A percentile compares a stretch with the other conserved stretches of the same genome.
These are phyloP conservation scores for Melierax canorus DNA, from an alignment of 2,113 vertebrate genomes.

Conservation along the genomic window DNA sequence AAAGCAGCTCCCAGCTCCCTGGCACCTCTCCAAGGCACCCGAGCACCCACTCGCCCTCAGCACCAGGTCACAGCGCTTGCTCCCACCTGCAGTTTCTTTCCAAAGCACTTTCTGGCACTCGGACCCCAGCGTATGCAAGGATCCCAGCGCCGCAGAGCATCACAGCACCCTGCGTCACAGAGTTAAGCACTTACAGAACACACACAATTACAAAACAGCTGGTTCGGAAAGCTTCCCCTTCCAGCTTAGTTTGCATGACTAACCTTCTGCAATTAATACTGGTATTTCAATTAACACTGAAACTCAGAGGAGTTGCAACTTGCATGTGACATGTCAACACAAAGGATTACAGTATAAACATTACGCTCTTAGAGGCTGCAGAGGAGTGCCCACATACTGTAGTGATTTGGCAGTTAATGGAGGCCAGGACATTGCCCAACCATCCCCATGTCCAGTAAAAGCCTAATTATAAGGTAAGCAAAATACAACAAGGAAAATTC, in stretches of 20 bases:
- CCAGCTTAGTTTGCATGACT: not conserved
- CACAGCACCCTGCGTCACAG: not conserved
- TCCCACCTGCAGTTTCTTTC: not conserved
- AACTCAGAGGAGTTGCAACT: not conserved
- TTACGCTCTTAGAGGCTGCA: not conserved
- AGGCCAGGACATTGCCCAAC: not conserved
- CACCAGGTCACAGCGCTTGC: not conserved
- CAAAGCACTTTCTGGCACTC: not conserved
- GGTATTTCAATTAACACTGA: not conserved
- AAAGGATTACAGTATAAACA: not conserved
- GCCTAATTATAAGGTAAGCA: not conserved
- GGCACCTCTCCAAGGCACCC: not conserved
- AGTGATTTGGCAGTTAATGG: not conserved
- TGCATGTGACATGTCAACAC: not conserved
- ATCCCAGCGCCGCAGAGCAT: not conserved
- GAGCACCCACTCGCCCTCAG: not conserved
- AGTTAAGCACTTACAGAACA: not conserved
- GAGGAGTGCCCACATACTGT: not conserved
- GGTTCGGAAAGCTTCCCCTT: not conserved
- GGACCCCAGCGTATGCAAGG: fast-evolving
- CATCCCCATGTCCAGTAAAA: not conserved
- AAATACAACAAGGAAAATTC: not conserved
- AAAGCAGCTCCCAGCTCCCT: not conserved
- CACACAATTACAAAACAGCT: not conserved
- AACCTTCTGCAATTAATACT: constrained; percentile 1